A percentile compares a stretch with the other conserved stretches of the same genome.
These are phyloP conservation scores for Amphiprion ocellaris DNA, from an alignment of 2,113 vertebrate species.

Conservation along the genomic window DNA sequence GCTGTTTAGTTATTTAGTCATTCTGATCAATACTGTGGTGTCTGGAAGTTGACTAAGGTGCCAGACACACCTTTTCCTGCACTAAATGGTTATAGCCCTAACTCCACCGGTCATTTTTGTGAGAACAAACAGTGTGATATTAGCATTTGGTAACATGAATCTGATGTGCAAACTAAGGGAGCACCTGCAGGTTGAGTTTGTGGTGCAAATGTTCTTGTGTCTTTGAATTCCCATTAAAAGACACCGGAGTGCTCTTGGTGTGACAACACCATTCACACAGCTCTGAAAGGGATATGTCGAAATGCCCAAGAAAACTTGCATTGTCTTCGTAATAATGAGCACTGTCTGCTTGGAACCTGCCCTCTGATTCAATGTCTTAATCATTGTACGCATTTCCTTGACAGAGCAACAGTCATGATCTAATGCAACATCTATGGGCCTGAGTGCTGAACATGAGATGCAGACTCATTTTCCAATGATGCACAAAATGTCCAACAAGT, in stretches of 20 bases:
- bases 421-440: neutral
- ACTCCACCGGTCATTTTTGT: too few relatives aligned
- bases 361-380: neutral
- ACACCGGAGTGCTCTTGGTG: neutral
- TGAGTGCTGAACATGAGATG: neutral
- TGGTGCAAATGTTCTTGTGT: neutral
- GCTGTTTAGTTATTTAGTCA: constrained; percentile 10
- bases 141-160: neutral
- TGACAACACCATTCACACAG: constrained; percentile 1
- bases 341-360: neutral
- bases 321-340: neutral
- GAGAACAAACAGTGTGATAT: neutral
- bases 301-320: constrained; percentile 6
- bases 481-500: neutral
- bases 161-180: neutral
- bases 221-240: neutral
- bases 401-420: neutral
- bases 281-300: constrained; percentile 13
- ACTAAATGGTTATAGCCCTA: neutral
- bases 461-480: neutral
- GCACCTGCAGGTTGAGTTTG: neutral
- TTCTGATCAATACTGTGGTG: neutral
- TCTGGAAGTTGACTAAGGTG: neutral
- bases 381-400: neutral
- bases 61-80: constrained; percentile 2